phyloP scores from a whole-genome alignment of 2,113 vertebrate genomes.

The Amia ocellicauda region DNA sequence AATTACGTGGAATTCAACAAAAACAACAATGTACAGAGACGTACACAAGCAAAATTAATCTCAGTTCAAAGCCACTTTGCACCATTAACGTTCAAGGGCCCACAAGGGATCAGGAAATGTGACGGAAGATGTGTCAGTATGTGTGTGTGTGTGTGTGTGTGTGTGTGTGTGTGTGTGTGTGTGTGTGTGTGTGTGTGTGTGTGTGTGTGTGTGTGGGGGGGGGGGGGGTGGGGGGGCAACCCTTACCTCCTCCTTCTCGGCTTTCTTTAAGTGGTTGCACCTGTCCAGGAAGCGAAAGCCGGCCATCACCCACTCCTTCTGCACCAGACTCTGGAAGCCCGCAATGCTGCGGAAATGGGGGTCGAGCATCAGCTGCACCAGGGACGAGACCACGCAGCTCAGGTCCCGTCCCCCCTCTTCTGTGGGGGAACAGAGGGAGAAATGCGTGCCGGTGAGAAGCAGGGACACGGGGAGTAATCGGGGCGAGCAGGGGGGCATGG shows the following conservation, averaged over 20 bases:
- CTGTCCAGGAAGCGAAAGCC: conserved; percentile 91
- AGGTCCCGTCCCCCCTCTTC: conserved; percentile 94
- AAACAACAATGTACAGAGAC: too few relatives aligned
- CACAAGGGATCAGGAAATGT: too few relatives aligned
- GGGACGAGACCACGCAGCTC: conserved; percentile 82
- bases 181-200: too few relatives aligned
- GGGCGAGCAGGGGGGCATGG: not conserved
- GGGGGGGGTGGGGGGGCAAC: not conserved
- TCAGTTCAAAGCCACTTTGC: too few relatives aligned
- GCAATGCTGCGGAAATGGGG: conserved; percentile 84
- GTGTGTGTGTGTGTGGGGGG: too few relatives aligned
- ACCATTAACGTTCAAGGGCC: too few relatives aligned
- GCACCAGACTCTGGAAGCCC: conserved; percentile 93
- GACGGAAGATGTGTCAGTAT: too few relatives aligned
- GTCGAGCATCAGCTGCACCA: conserved; percentile 93
- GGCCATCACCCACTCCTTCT: conserved; percentile 98
- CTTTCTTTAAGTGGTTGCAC: conserved; percentile 93
- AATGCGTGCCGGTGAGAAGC: not conserved
- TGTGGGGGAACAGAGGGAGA: conserved; percentile 56
- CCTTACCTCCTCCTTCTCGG: conserved; percentile 84
- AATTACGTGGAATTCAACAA: too few relatives aligned
- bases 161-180: too few relatives aligned
- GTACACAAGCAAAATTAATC: too few relatives aligned
- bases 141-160: too few relatives aligned
- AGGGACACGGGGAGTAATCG: not conserved